Percentiles rank a stretch among this genome's conserved stretches.
These are phyloP conservation scores for Phalloptychus januarius DNA, from an alignment of 2,797 vertebrate genomes.

Conservation along the genomic window DNA sequence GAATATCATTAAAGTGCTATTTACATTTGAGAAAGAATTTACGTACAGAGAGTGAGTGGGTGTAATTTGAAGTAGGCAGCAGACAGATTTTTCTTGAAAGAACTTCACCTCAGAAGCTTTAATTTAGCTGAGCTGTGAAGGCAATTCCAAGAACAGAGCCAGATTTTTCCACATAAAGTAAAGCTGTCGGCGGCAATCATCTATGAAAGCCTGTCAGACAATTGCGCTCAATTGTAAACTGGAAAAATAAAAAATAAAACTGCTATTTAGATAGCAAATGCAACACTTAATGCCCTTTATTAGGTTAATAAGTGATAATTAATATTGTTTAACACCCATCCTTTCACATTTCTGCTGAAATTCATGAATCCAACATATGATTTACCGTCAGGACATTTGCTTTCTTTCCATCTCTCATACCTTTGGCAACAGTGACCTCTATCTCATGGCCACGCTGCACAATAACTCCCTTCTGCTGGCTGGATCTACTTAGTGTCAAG, in stretches of 20 bases:
- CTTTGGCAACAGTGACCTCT: slow-evolving; percentile 65
- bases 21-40: slow-evolving; percentile 6
- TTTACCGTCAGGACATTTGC: slow-evolving; percentile 59
- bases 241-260: not conserved
- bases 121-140: not conserved
- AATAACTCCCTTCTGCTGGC: slow-evolving; percentile 55
- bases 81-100: slow-evolving; percentile 1
- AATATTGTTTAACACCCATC: slow-evolving; percentile 47
- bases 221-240: not conserved
- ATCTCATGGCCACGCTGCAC: slow-evolving; percentile 57
- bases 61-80: not conserved
- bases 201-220: not conserved
- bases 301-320: slow-evolving; percentile 63
- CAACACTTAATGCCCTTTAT: slow-evolving; percentile 37
- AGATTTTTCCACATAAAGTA: not conserved
- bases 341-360: slow-evolving; percentile 46
- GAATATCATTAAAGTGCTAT: slow-evolving; percentile 13
- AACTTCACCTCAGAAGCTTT: not conserved
- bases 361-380: slow-evolving; percentile 58
- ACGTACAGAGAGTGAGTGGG: not conserved
- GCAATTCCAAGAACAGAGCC: not conserved
- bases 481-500: slow-evolving; percentile 59
- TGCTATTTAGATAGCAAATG: slow-evolving; percentile 11
- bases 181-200: not conserved
- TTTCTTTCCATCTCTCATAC: slow-evolving; percentile 52